Evolutionary conservation across 2,888 invertebrate species (phyloP).

Genomic region (Apotomis betuletana): DNA sequence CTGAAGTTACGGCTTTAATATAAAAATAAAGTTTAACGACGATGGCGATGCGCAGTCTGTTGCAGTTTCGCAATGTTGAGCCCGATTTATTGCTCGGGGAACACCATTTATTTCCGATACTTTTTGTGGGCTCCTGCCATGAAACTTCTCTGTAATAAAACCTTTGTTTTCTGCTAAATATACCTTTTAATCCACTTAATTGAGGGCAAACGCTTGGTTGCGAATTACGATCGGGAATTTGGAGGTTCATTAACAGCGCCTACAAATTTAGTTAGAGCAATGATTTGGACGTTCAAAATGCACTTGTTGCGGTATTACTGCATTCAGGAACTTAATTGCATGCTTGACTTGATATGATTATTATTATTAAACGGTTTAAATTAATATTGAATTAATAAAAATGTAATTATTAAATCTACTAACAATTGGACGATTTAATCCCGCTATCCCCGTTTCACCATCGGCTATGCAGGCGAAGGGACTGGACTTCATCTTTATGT

Average conservation of each 20-base stretch:
- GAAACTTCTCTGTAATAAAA: conserved; percentile 45
- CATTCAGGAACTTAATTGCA: not conserved
- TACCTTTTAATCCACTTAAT: not conserved
- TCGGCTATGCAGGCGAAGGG: too few species aligned
- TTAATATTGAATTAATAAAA: too few species aligned
- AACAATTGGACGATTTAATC: too few species aligned
- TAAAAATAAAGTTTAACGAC: conserved; percentile 82
- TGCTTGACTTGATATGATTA: not conserved
- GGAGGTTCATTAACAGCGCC: conserved; percentile 1
- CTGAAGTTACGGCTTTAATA: conserved; percentile 78
- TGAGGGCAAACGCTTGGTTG: not conserved
- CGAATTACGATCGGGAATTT: not conserved
- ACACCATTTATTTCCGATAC: conserved; percentile 70
- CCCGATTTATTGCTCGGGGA: conserved; percentile 73
- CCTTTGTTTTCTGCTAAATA: conserved; percentile 48
- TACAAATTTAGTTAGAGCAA: conserved; percentile 1
- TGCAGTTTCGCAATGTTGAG: conserved; percentile 73
- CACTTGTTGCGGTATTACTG: conserved; percentile 3
- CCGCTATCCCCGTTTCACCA: too few species aligned
- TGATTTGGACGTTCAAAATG: not conserved
- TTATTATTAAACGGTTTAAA: too few species aligned
- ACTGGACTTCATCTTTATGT: too few species aligned
- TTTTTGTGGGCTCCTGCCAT: conserved; percentile 60
- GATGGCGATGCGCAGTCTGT: conserved; percentile 71
- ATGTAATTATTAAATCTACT: too few species aligned